Percentiles rank a stretch among this genome's conserved stretches.
Conservation (phyloP, 2,797 vertebrate species). For the Discoglossus pictus region DNA sequence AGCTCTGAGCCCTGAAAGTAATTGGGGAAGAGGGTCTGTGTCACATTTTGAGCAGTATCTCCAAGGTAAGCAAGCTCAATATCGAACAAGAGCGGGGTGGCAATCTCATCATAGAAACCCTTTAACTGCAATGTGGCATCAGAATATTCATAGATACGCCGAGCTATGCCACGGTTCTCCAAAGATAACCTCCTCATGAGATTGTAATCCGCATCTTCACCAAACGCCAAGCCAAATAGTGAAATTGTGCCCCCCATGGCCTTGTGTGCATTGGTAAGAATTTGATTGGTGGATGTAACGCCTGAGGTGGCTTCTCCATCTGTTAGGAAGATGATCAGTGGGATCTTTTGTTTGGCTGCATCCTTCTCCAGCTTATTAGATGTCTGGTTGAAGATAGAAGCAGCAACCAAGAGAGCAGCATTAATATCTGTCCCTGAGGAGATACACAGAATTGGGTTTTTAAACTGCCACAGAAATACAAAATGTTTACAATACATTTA, state of each 20-base stretch:
- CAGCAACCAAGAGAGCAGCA: slow-evolving; percentile 77
- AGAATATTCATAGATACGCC: slow-evolving; percentile 78
- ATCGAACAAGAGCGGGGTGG: slow-evolving; percentile 80
- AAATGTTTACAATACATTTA: no score
- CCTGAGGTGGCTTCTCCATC: slow-evolving; percentile 83
- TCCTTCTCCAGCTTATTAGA: slow-evolving; percentile 43
- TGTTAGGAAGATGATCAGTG: slow-evolving; percentile 82
- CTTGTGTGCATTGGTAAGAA: slow-evolving; percentile 74
- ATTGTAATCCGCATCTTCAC: slow-evolving; percentile 81
- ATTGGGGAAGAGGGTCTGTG: slow-evolving; percentile 75
- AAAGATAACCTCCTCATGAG: slow-evolving; percentile 75
- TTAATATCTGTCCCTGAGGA: slow-evolving; percentile 85
- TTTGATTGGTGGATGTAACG: slow-evolving; percentile 69
- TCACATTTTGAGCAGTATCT: slow-evolving; percentile 72
- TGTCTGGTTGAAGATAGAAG: slow-evolving; percentile 73
- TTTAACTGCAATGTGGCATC: slow-evolving; percentile 80
- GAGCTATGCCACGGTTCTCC: slow-evolving; percentile 77
- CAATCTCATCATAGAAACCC: slow-evolving; percentile 82
- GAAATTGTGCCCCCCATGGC: slow-evolving; percentile 70
- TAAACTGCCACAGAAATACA: no score
- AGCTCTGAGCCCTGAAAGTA: slow-evolving; percentile 85
- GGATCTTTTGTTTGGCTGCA: slow-evolving; percentile 62
- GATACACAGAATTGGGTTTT: not conserved
- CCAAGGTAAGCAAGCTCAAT: slow-evolving; percentile 78
- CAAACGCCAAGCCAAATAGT: slow-evolving; percentile 83